Conservation (phyloP, 2,113 vertebrate genomes). For the Amblyopsis rosae region DNA sequence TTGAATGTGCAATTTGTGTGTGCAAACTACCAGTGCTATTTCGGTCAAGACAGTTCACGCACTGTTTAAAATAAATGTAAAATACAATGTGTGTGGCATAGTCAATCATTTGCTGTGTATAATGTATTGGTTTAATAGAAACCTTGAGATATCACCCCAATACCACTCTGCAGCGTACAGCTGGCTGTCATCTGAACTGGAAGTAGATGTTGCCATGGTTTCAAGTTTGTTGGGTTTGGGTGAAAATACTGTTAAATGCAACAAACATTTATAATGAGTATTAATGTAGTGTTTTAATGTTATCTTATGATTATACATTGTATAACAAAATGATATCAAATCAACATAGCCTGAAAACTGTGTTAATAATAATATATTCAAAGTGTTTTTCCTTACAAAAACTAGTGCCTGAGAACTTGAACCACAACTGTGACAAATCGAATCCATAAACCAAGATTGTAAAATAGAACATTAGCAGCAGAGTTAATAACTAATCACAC, state of each 20-base stretch:
- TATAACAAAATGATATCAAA: neutral
- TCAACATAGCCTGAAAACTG: neutral
- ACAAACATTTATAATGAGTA: neutral
- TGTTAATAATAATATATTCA: neutral
- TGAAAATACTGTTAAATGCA: constrained; percentile 30
- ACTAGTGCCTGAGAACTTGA: too few relatives aligned
- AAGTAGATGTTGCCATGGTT: constrained; percentile 57
- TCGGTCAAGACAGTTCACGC: too few relatives aligned
- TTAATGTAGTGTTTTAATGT: too few relatives aligned
- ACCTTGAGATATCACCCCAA: constrained; percentile 92
- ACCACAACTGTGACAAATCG: too few relatives aligned
- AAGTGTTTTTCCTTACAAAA: neutral
- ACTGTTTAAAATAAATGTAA: too few relatives aligned
- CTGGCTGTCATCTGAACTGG: constrained; percentile 63
- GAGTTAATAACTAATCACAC: too few relatives aligned
- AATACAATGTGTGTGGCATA: neutral
- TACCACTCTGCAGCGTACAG: constrained; percentile 89
- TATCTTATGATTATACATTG: too few relatives aligned
- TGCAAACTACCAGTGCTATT: too few relatives aligned
- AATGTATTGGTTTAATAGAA: neutral
- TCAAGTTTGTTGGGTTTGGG: constrained; percentile 41
- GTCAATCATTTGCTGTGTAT: neutral
- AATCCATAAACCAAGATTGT: too few relatives aligned
- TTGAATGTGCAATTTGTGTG: too few relatives aligned
- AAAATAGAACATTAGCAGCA: too few relatives aligned